A percentile compares a stretch with the other conserved stretches of the same genome.
Evolutionary conservation across 2,113 vertebrate genomes (phyloP).

Genomic region (Myiopsitta monachus): DNA sequence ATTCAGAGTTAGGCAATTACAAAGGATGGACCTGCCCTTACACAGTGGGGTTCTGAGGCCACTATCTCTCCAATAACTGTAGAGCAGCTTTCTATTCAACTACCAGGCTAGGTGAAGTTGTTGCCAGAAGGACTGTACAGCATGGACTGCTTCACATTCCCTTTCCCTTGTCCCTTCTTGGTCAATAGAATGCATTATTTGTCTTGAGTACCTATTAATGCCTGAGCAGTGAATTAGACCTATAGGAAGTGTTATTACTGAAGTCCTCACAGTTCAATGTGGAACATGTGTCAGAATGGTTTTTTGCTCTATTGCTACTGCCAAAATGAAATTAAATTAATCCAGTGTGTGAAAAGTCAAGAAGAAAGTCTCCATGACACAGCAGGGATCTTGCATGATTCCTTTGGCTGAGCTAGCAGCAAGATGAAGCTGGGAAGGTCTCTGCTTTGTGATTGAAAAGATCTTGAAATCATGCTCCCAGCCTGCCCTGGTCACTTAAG

Average conservation of each 20-base stretch:
- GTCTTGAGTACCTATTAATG: not conserved
- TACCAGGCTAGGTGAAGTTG: not conserved
- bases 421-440: not conserved
- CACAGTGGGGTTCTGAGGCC: not conserved
- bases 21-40: not conserved
- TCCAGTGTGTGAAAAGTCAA: not conserved
- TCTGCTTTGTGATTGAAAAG: not conserved
- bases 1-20: not conserved
- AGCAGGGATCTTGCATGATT: not conserved
- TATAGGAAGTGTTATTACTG: not conserved
- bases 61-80: not conserved
- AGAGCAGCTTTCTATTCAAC: not conserved
- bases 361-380: not conserved
- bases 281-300: not conserved
- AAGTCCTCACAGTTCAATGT: not conserved
- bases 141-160: not conserved
- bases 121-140: not conserved
- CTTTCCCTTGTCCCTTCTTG: not conserved
- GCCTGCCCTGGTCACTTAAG: not conserved
- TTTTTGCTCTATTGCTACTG: not conserved
- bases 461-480: not conserved
- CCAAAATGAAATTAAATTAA: not conserved
- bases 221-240: not conserved
- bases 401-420: not conserved
- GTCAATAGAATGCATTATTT: not conserved